Evolutionary conservation across 2,113 vertebrate species (phyloP), one percentile per base, ranked within the genome.

Genomic region (Brienomyrus brachyistius): DNA sequence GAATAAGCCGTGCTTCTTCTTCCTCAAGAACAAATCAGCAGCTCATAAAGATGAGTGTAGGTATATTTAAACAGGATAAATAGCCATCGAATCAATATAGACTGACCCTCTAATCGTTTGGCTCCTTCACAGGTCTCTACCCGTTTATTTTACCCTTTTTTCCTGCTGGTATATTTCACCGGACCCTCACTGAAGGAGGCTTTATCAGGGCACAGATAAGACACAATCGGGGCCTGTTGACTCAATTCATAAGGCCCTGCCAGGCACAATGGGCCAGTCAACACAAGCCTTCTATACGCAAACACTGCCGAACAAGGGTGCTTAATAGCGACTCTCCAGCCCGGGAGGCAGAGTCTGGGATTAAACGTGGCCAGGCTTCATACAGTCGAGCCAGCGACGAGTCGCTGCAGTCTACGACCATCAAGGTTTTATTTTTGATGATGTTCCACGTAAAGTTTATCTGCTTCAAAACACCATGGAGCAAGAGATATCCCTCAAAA

Each of bases 151-250:
- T 83, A 10, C 35, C 45, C 35, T 45, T 89, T 91, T 90, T 50
- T 91, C 91, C 90, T 90, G 87, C 91, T 91, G 91, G 92, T 91
- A 70, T 91, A 95, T 92, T 86, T 95, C 95, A 96, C 94, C 94
- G 94, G 94, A 47, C 87, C 90, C 89, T 91, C 93, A 93, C 94
- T 94, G 92, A 93, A 94, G 91, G 89, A 92, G 92, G 87, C 92
- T 95, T 95, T 95, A 96, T 95, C 93, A 92, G 91, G 90, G 89
- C 54, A 91, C 91, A 94, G 95, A 96, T 96, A 96, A 95, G 94
- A 92, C 91, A 93, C 93, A 94, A 94, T 93, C 92, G 89, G 91
- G 90, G 90, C 91, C 93, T 94, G 95, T 95, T 95, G 95, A 95
- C 95, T 95, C 94, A 95, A 95, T 95, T 96, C 95, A 95, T 95